Conservation (phyloP, 2,113 vertebrate genomes). For the Anser cygnoides region DNA sequence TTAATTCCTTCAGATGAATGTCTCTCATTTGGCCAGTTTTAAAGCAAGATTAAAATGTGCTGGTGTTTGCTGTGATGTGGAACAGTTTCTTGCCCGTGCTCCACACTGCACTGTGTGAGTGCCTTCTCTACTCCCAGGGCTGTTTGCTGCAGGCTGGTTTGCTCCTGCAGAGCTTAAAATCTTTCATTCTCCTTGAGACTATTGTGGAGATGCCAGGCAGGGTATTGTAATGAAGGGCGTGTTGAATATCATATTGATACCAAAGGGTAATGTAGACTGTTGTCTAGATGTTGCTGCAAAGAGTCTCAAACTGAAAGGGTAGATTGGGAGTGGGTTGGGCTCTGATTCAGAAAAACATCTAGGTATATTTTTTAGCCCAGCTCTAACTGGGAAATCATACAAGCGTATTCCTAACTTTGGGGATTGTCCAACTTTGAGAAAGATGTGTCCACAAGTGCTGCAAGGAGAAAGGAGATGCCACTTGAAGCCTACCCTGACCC, state of each 20-base stretch:
- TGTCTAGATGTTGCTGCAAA: accelerated
- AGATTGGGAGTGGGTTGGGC: background rate
- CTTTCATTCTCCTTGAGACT: background rate
- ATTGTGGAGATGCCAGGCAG: background rate
- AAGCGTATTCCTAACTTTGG: background rate
- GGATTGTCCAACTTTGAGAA: background rate
- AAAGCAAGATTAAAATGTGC: background rate
- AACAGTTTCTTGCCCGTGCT: background rate
- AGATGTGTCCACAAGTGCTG: background rate
- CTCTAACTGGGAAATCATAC: background rate
- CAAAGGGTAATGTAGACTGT: background rate
- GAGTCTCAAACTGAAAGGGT: background rate
- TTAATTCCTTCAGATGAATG: background rate
- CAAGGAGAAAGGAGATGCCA: background rate
- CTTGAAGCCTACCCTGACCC: background rate
- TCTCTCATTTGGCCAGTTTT: background rate
- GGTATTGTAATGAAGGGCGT: background rate
- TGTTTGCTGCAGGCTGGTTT: background rate
- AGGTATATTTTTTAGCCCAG: background rate
- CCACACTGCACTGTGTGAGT: background rate
- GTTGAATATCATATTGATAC: background rate
- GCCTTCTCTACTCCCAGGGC: background rate
- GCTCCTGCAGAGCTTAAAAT: background rate
- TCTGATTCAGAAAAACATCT: background rate
- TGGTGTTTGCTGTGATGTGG: background rate